phyloP scores from a whole-genome alignment of 1,140 invertebrate genomes.

The Panagrolaimus sp. region DNA sequence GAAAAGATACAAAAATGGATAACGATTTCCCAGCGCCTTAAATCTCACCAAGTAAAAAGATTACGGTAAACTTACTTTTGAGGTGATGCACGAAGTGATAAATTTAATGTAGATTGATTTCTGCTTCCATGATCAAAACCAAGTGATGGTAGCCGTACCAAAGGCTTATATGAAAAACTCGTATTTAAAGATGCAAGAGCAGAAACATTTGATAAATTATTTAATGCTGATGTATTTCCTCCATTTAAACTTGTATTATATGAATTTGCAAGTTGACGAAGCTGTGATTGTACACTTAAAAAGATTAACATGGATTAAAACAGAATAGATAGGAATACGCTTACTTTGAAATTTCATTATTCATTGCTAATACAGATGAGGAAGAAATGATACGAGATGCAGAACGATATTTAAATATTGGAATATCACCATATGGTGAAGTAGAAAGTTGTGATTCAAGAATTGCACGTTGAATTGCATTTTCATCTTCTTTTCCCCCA shows the following conservation, averaged over 20 bases:
- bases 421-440: constrained; percentile 35
- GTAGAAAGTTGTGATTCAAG: constrained; percentile 35
- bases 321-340: no score
- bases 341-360: no score
- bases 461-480: constrained; percentile 28
- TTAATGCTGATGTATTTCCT: background rate
- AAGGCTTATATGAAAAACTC: constrained; percentile 21
- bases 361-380: no score
- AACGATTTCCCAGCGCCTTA: no score
- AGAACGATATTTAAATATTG: constrained; percentile 11
- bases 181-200: background rate
- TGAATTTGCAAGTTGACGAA: constrained; percentile 14
- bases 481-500: constrained; percentile 15
- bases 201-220: background rate
- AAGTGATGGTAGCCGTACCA: constrained; percentile 8
- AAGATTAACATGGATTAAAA: no score
- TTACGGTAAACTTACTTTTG: no score
- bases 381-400: background rate
- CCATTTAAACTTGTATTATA: background rate
- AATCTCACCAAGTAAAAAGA: no score
- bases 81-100: background rate
- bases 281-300: constrained; percentile 9
- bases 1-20: no score
- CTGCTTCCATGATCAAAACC: background rate
- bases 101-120: background rate